phyloP scores from a whole-genome alignment of 2,888 invertebrate species.

The Teinopalpus imperialis region DNA sequence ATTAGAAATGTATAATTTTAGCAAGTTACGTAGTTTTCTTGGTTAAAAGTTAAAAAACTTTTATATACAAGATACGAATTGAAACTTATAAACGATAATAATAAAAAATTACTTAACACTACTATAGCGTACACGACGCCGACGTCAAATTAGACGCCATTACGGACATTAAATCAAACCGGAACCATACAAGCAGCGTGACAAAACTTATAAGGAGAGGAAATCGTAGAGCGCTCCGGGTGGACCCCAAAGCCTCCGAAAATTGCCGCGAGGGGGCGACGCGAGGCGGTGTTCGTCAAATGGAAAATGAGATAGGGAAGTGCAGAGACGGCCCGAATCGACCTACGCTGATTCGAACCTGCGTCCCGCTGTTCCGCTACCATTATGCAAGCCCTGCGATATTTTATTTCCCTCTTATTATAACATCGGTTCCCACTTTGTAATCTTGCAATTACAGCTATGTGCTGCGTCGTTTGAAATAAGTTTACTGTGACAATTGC shows the following conservation, averaged over 20 bases:
- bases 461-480: too few relatives aligned
- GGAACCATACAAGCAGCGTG: conserved; percentile 19
- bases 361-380: conserved; percentile 46
- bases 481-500: too few relatives aligned
- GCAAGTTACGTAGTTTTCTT: too few relatives aligned
- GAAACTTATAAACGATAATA: neutral
- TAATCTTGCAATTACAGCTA: neutral
- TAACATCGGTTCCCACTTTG: conserved; percentile 7
- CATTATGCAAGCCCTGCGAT: conserved; percentile 7
- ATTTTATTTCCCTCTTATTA: conserved; percentile 16
- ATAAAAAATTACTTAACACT: conserved; percentile 8
- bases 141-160: conserved; percentile 18
- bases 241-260: conserved; percentile 58
- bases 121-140: neutral
- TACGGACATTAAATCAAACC: conserved; percentile 18
- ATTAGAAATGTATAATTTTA: too few relatives aligned
- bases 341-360: conserved; percentile 27
- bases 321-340: conserved; percentile 64
- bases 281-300: conserved; percentile 82
- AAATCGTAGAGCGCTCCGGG: conserved; percentile 55
- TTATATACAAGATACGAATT: too few relatives aligned
- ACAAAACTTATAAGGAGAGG: conserved; percentile 32
- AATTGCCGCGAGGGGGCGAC: conserved; percentile 61
- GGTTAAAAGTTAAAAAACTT: too few relatives aligned
- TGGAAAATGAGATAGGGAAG: conserved; percentile 82